Conservation (phyloP, 2,797 vertebrate species). For the Menidia menidia region DNA sequence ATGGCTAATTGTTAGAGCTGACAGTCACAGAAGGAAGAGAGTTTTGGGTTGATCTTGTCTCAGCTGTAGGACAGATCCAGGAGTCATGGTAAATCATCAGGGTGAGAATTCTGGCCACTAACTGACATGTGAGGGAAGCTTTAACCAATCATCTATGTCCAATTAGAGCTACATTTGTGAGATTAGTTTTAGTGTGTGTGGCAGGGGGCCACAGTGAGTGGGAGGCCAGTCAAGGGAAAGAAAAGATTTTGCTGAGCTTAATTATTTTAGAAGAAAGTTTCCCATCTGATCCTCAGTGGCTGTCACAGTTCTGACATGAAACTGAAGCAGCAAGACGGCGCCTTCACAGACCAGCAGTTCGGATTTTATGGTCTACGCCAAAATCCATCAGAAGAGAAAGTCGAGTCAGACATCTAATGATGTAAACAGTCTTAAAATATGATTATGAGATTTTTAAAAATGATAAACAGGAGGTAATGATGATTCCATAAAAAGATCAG, state of each 20-base stretch:
- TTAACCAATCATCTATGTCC: constrained; percentile 66
- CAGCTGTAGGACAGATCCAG: constrained; percentile 56
- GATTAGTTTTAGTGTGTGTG: constrained; percentile 66
- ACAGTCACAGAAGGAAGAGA: constrained; percentile 33
- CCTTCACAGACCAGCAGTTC: constrained; percentile 28
- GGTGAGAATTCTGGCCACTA: constrained; percentile 48
- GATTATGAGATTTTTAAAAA: not conserved
- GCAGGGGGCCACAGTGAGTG: constrained; percentile 47
- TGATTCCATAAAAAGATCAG: constrained; percentile 4
- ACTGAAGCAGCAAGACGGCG: constrained; percentile 17
- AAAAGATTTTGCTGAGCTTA: constrained; percentile 62
- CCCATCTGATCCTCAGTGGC: constrained; percentile 56
- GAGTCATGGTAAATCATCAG: constrained; percentile 53
- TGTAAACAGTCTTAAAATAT: not conserved
- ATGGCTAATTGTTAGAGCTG: constrained; percentile 25
- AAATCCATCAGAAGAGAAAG: not conserved
- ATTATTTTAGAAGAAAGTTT: constrained; percentile 68
- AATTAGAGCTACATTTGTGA: constrained; percentile 76
- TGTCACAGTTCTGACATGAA: constrained; percentile 49
- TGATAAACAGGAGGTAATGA: not conserved
- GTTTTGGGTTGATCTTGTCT: constrained; percentile 55
- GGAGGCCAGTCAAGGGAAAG: constrained; percentile 52
- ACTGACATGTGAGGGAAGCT: constrained; percentile 42
- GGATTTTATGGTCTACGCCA: constrained; percentile 12
- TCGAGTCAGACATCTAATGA: constrained; percentile 6